Evolutionary conservation across 2,113 vertebrate species (phyloP), one percentile per base, ranked within the genome.

Genomic region (Chitala chitala): DNA sequence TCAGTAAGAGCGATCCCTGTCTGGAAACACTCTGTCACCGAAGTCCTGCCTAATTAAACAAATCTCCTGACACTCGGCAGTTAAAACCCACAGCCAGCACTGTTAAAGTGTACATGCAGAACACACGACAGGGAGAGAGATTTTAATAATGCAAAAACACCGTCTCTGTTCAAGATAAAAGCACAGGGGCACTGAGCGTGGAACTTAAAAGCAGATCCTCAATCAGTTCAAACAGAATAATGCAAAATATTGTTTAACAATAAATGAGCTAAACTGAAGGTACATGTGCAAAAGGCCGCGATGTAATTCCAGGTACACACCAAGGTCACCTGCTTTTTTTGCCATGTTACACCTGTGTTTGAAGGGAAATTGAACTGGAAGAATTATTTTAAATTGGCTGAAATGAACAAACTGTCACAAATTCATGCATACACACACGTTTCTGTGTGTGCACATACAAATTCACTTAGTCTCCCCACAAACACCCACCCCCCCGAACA

Each of bases 21-120:
- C 71, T 77, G 78, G 70, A 54, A 66, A 78, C 55, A 72, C 68
- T 81, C 69, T 82, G 84, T 79, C 38, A 2, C 46, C 40, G 15
- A 24, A 53, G 55, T 72, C 38, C 55, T 48, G 38, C 55, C 38
- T 72, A 44, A 72, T 59, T 72, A 72, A 72, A 59, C 59, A 59
- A 53, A 46, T 55, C 12, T 12, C 42, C 48, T 72, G 54, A 72
- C 71, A 61, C 24, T 46, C 55, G 1, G 22, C 13, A 33, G 40
- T 26, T 59, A 44, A 72, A 58, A 58, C 29, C 26, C 68, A 69
- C 38, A 42, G 53, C 68, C 20, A 17, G n/a, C 24, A 5, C 36
- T 58, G 24, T 59, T 59, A 72, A 44, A 72, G 54, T 58, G 26
- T 17, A 15, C n/a, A 59, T 26, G 38, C 22, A 44, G 54, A 22